Evolutionary conservation across 2,113 vertebrate genomes (phyloP).

Genomic region (Uria aalge): DNA sequence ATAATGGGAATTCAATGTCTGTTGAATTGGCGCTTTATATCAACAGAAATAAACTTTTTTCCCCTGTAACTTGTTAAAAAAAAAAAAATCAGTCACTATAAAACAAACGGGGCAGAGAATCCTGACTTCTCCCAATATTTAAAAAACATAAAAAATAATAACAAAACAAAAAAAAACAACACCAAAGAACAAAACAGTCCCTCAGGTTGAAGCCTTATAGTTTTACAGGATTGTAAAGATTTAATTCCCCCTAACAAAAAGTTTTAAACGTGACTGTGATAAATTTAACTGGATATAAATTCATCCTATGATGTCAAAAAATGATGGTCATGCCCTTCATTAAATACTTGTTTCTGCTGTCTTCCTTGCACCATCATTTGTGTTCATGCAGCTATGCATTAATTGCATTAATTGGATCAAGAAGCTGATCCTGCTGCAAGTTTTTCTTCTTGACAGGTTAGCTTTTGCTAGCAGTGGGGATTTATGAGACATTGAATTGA

Average conservation of each 20-base stretch:
- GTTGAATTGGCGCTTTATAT: not conserved
- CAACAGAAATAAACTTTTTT: not conserved
- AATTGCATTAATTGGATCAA: not conserved
- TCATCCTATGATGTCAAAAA: not conserved
- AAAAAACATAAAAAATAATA: not conserved
- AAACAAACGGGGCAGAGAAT: not conserved
- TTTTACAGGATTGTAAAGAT: not conserved
- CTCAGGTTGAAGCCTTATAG: not conserved
- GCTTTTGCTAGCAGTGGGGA: not conserved
- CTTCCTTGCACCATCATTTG: not conserved
- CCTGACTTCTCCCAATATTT: not conserved
- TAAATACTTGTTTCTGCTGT: not conserved
- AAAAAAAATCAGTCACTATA: not conserved
- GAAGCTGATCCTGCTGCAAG: not conserved
- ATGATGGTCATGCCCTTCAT: fast-evolving
- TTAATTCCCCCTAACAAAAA: not conserved
- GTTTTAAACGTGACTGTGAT: not conserved
- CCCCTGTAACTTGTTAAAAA: not conserved
- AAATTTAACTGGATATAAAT: not conserved
- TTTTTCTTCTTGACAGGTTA: not conserved
- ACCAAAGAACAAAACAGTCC: not conserved
- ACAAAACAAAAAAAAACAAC: not conserved
- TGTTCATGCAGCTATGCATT: constrained; percentile 27
- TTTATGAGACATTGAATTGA: not conserved
- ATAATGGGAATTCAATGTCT: not conserved